Percentiles rank a stretch among this genome's conserved stretches.
Conservation (phyloP, 1,140 invertebrate genomes). For the Meloidogyne hapla region DNA sequence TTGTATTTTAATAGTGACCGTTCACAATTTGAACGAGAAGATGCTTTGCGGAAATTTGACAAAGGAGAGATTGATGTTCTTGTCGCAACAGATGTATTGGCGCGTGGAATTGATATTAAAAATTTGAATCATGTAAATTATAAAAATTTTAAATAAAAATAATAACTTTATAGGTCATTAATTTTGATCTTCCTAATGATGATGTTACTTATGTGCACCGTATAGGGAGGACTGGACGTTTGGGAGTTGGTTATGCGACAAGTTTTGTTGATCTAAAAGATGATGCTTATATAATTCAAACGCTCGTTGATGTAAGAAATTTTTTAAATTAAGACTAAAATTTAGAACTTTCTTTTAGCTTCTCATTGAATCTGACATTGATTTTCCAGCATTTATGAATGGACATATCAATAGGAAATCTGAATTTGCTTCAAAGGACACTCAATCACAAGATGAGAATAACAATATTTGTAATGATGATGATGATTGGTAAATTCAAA, state of each 20-base stretch:
- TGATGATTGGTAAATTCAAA: background rate
- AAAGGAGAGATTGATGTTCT: constrained; percentile 73
- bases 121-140: constrained; percentile 76
- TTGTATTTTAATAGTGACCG: background rate
- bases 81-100: constrained; percentile 88
- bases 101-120: constrained; percentile 84
- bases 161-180: constrained; percentile 75
- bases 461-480: too few relatives aligned
- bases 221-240: constrained; percentile 77
- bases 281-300: background rate
- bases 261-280: constrained; percentile 26
- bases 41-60: constrained; percentile 78
- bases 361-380: background rate
- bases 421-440: background rate
- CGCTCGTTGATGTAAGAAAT: background rate
- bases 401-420: background rate
- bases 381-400: background rate
- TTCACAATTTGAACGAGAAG: constrained; percentile 77
- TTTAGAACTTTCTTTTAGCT: background rate
- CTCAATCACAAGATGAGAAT: background rate
- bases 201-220: constrained; percentile 91
- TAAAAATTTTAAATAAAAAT: background rate
- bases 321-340: background rate
- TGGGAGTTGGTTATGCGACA: constrained; percentile 20
- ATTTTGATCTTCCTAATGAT: constrained; percentile 83